phyloP scores from a whole-genome alignment of 2,797 vertebrate genomes.

The Poeciliopsis presidionis region DNA sequence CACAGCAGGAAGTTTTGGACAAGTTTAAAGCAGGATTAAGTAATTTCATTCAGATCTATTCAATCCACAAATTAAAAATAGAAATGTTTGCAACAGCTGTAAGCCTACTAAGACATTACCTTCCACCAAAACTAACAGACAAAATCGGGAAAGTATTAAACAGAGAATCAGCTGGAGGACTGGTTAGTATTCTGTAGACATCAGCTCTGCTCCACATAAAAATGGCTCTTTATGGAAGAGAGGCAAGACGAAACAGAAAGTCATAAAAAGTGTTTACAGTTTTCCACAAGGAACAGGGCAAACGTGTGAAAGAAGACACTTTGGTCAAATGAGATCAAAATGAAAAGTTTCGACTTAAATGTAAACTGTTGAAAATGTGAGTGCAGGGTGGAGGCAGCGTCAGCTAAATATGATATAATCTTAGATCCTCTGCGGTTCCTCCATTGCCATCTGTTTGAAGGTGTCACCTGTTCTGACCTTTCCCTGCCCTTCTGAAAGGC shows the following conservation, averaged over 20 bases:
- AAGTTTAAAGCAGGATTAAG: neutral
- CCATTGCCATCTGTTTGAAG: conserved; percentile 61
- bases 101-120: neutral
- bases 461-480: conserved; percentile 42
- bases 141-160: neutral
- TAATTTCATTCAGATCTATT: neutral
- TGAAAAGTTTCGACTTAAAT: neutral
- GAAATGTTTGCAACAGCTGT: neutral
- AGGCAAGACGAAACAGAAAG: neutral
- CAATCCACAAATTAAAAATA: neutral
- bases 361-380: neutral
- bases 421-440: neutral
- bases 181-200: neutral
- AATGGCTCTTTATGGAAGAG: neutral
- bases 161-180: neutral
- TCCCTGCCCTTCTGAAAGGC: conserved; percentile 25
- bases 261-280: neutral
- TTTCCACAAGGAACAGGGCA: neutral
- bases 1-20: neutral
- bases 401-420: neutral
- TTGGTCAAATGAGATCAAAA: neutral
- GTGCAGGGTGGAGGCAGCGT: neutral
- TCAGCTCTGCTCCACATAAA: neutral
- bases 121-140: neutral
- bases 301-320: neutral